Conservation (phyloP, 1,140 invertebrate species). For the Thaumetopoea pityocampa region DNA sequence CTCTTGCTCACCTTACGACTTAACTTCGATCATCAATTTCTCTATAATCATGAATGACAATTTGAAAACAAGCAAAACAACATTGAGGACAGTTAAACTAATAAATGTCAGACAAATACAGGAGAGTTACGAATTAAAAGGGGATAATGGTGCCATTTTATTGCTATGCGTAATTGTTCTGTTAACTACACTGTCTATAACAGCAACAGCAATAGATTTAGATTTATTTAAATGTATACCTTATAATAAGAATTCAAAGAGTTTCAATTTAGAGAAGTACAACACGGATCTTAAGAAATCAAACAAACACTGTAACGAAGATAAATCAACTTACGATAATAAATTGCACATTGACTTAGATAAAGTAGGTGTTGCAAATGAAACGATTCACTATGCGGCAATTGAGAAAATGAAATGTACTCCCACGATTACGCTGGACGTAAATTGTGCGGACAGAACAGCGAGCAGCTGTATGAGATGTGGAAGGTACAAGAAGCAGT, state of each 20-base stretch:
- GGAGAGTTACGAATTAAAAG: constrained; percentile 31
- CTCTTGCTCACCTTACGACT: constrained; percentile 45
- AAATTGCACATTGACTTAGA: constrained; percentile 3
- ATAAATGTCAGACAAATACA: constrained; percentile 35
- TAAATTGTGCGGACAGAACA: constrained; percentile 39
- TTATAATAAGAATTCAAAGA: constrained; percentile 29
- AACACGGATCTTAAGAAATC: constrained; percentile 21
- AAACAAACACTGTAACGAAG: constrained; percentile 17
- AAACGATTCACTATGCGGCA: constrained; percentile 22
- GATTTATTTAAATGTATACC: constrained; percentile 41
- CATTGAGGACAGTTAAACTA: constrained; percentile 40
- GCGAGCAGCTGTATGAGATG: constrained; percentile 50
- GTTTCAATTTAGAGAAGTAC: constrained; percentile 51
- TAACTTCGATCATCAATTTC: constrained; percentile 53
- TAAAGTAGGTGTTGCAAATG: constrained; percentile 1
- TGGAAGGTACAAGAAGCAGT: constrained; percentile 60
- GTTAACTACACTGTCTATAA: constrained; percentile 32
- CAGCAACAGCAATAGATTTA: constrained; percentile 48
- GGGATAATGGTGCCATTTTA: constrained; percentile 40
- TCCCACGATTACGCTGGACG: constrained; percentile 55
- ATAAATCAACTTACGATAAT: constrained; percentile 1
- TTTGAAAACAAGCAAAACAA: constrained; percentile 47
- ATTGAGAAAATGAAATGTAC: constrained; percentile 26
- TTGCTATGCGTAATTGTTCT: constrained; percentile 38
- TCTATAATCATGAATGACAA: constrained; percentile 64